A percentile compares a stretch with the other conserved stretches of the same genome.
These are phyloP conservation scores for Chironomus riparius DNA, from an alignment of 2,888 invertebrate genomes.

Conservation along the genomic window DNA sequence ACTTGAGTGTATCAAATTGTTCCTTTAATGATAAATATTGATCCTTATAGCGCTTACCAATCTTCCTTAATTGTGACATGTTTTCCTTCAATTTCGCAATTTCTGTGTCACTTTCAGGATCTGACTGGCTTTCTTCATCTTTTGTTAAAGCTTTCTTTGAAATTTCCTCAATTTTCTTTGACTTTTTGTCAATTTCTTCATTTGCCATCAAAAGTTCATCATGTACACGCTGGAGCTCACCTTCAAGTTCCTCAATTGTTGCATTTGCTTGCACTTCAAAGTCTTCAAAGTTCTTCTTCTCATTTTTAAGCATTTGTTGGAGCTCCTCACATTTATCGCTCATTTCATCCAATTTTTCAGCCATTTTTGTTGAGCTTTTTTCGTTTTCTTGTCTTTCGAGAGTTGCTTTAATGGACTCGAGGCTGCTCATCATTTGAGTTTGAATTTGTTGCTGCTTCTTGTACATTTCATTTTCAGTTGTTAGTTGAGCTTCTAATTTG, in stretches of 20 bases:
- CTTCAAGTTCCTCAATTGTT: neutral
- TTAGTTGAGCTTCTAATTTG: constrained; percentile 67
- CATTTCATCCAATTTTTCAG: constrained; percentile 66
- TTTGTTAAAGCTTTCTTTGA: neutral
- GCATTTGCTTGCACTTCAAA: neutral
- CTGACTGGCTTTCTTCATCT: too few relatives aligned
- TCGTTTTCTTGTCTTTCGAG: neutral
- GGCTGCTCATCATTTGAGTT: constrained; percentile 42
- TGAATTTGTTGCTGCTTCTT: constrained; percentile 72
- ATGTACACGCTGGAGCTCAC: neutral
- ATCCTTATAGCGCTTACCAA: neutral
- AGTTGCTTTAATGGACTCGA: neutral
- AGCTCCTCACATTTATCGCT: constrained; percentile 65
- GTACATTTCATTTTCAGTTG: constrained; percentile 70
- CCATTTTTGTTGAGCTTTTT: neutral
- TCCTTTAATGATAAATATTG: neutral
- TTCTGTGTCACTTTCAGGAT: neutral
- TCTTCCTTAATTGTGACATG: neutral
- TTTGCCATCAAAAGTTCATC: neutral
- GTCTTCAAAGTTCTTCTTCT: neutral
- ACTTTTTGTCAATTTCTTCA: neutral
- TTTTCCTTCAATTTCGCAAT: neutral
- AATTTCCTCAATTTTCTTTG: neutral
- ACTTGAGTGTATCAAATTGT: neutral
- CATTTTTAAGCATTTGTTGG: neutral